phyloP scores from a whole-genome alignment of 2,888 invertebrate genomes.

The Tyria jacobaeae region DNA sequence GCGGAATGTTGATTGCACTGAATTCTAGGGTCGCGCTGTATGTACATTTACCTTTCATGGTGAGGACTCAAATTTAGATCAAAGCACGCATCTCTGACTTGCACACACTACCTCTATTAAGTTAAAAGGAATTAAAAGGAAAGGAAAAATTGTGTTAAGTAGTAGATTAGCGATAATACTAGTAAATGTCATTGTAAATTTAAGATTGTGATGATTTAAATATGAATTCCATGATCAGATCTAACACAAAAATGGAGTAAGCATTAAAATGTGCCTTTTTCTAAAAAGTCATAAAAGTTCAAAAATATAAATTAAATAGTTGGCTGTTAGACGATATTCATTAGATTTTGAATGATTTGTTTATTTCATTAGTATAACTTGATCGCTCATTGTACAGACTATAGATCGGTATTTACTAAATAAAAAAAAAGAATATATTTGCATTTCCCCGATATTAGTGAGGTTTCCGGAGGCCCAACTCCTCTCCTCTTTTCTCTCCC shows the following conservation, averaged over 20 bases:
- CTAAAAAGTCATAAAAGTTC: neutral
- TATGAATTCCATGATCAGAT: neutral
- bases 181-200: neutral
- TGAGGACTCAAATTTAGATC: neutral
- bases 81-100: neutral
- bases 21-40: neutral
- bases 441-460: too few species aligned
- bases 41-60: neutral
- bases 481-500: too few species aligned
- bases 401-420: too few species aligned
- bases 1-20: constrained; percentile 8
- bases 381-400: too few species aligned
- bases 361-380: too few species aligned
- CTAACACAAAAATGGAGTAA: too few species aligned
- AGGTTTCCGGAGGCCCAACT: too few species aligned
- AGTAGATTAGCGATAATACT: neutral
- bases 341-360: too few species aligned
- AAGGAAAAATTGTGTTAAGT: neutral
- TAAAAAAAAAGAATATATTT: too few species aligned
- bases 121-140: neutral
- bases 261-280: too few species aligned
- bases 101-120: neutral
- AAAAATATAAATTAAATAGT: too few species aligned
- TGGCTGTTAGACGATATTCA: too few species aligned
- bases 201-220: neutral